phyloP scores from a whole-genome alignment of 2,888 invertebrate genomes.

The Orgyia antiqua region DNA sequence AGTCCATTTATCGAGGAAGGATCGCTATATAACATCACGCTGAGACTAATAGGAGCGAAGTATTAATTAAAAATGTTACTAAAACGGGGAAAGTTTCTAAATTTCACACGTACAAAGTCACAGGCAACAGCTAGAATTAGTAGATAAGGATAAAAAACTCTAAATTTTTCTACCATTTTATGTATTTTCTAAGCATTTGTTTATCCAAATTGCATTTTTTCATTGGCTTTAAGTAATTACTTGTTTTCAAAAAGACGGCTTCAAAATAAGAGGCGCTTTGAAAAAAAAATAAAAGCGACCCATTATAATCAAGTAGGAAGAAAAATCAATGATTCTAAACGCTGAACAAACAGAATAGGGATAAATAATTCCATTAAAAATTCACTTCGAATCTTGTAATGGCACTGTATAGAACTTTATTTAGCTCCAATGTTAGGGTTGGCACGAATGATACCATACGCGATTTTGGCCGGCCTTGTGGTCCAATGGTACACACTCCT shows the following conservation, averaged over 20 bases:
- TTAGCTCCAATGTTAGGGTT: constrained; percentile 6
- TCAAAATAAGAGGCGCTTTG: not conserved
- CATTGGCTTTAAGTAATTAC: not conserved
- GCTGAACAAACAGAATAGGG: constrained; percentile 2
- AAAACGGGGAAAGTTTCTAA: too few species aligned
- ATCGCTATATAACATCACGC: too few species aligned
- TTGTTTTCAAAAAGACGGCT: not conserved
- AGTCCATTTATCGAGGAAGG: too few species aligned
- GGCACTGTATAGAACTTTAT: constrained; percentile 16
- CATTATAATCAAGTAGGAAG: not conserved
- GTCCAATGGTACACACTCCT: too few species aligned
- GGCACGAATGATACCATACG: too few species aligned
- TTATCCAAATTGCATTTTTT: not conserved
- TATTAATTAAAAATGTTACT: too few species aligned
- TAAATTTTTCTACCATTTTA: too few species aligned
- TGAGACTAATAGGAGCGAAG: too few species aligned
- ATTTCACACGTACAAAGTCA: too few species aligned
- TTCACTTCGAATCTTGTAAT: constrained; percentile 14
- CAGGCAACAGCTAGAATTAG: too few species aligned
- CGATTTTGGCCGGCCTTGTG: too few species aligned
- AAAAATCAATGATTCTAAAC: constrained; percentile 1
- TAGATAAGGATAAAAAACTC: too few species aligned
- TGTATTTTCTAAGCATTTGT: not conserved
- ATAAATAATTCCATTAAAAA: constrained; percentile 16
- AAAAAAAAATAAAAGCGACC: not conserved